Evolutionary conservation across 2,888 invertebrate genomes (phyloP), one percentile per base, ranked within the genome.

Genomic region (Petrolisthes manimaculis): DNA sequence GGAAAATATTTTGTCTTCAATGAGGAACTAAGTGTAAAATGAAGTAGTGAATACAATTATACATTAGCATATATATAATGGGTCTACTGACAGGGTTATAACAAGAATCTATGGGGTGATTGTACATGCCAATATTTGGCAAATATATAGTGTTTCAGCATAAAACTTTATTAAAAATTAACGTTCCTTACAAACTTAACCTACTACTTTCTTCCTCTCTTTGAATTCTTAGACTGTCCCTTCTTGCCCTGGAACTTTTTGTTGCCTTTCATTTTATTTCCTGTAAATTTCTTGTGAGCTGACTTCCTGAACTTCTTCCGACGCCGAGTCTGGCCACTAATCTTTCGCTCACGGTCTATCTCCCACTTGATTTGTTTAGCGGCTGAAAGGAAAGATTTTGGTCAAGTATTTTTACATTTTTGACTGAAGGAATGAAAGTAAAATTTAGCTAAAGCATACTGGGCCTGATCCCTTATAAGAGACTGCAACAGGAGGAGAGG

Each of bases 311-410:
- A 37, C 14, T 67, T 84, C 71, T 79, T 85, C 24, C 54, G 67
- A 18, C 54, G n/a, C 85, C 85, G 71, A 1, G 56, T 21, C 67
- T 53, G n/a, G 12, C 21, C 85, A 67, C 79, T 85, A n/a, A 85
- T 78, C 53, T 51, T 85, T 9, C 37, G n/a, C 54, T 85, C 54
- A 14, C 85, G 67, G 4, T 85, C 69, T 24, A 79, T 79, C 55
- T 85, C 85, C 85, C 85, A 85, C 6, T 18, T 56, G 54, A 85
- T 61, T 53, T 85, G 85, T 37, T 85, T 85, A 53, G 75, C 69
- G 18, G 78, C 85, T 85, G 79, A 9, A 12, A 53, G 53, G 54
- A 74, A 55, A n/a, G 18, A n/a, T 37, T 37, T 37, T 37, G 21
- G 71, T 71, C 18, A 12, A 12, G 21, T 71, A n/a, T n/a, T 71